Conservation (phyloP, 1,140 invertebrate species). For the Neotoxoptera formosana region DNA sequence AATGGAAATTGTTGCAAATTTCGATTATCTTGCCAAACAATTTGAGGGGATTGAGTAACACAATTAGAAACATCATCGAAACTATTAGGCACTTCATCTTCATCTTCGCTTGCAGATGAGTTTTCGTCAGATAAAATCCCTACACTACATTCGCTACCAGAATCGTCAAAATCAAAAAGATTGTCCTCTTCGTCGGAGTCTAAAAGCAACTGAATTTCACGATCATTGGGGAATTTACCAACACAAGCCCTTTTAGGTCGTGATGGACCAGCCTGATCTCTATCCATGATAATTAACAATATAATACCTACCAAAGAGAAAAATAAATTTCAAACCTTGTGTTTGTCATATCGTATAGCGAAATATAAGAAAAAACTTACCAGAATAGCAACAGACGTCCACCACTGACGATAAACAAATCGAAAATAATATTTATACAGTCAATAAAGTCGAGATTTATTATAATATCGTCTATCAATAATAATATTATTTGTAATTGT, state of each 20-base stretch:
- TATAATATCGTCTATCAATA: too few relatives aligned
- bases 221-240: slow-evolving; percentile 3
- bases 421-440: too few relatives aligned
- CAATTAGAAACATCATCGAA: background rate
- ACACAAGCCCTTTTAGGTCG: background rate
- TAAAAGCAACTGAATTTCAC: background rate
- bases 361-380: too few relatives aligned
- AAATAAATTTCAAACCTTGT: too few relatives aligned
- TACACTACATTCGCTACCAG: slow-evolving; percentile 12
- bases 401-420: too few relatives aligned
- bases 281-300: background rate
- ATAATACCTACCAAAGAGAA: too few relatives aligned
- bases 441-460: too few relatives aligned
- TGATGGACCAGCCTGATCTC: background rate
- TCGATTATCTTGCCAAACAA: slow-evolving; percentile 2
- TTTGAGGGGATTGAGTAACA: background rate
- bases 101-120: background rate
- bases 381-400: too few relatives aligned
- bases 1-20: background rate
- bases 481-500: too few relatives aligned
- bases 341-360: too few relatives aligned
- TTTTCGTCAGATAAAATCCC: background rate
- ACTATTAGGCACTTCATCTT: background rate
- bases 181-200: background rate
- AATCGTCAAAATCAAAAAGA: slow-evolving; percentile 13